phyloP scores from a whole-genome alignment of 92 coral and sea anemone genomes.

The Blastomussa wellsi region DNA sequence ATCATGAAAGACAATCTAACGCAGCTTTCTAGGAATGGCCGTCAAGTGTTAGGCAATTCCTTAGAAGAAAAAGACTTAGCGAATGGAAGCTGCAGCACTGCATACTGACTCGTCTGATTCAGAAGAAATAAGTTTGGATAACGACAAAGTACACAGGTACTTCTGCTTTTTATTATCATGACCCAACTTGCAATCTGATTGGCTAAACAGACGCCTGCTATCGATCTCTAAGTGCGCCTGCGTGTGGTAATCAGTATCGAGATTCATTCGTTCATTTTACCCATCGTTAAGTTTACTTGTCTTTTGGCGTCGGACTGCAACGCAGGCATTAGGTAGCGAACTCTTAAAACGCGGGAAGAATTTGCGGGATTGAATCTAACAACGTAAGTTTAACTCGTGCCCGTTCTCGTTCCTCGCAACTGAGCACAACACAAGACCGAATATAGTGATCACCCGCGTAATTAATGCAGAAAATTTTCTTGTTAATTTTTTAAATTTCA shows the following conservation, averaged over 20 bases:
- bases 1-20: slow-evolving; percentile 38
- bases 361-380: not conserved
- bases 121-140: slow-evolving; percentile 38
- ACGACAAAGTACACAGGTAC: slow-evolving; percentile 15
- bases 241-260: too few relatives aligned
- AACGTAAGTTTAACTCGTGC: not conserved
- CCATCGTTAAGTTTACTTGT: too few relatives aligned
- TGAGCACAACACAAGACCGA: not conserved
- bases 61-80: slow-evolving; percentile 17
- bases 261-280: too few relatives aligned
- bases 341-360: not conserved
- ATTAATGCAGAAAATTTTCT: not conserved
- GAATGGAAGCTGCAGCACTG: slow-evolving; percentile 26
- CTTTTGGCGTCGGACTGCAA: too few relatives aligned
- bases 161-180: too few relatives aligned
- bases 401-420: not conserved
- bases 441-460: not conserved
- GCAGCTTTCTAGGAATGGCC: slow-evolving; percentile 20
- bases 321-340: not conserved
- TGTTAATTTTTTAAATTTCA: not conserved
- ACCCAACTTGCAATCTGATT: too few relatives aligned
- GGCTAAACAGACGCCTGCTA: too few relatives aligned
- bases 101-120: slow-evolving; percentile 34
- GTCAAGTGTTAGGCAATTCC: slow-evolving; percentile 25
- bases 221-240: too few relatives aligned